These are phyloP conservation scores for Synanthedon andrenaeformis DNA, from an alignment of 2,888 invertebrate genomes.

Conservation along the genomic window DNA sequence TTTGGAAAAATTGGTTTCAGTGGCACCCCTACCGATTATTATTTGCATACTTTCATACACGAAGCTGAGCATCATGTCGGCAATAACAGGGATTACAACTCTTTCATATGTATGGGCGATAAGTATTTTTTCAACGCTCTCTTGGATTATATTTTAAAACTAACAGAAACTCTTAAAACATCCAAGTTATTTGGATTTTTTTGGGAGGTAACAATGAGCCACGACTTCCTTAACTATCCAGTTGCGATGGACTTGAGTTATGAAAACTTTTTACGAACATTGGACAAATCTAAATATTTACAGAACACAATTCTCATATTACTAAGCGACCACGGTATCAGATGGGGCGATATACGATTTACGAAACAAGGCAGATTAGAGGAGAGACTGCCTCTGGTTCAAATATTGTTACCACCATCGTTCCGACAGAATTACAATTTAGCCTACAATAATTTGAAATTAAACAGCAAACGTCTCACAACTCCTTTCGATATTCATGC, in stretches of 20 bases:
- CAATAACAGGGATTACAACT: conserved; percentile 73
- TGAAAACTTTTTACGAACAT: conserved; percentile 64
- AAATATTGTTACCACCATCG: conserved; percentile 78
- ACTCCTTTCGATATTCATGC: conserved; percentile 87
- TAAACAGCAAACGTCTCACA: conserved; percentile 78
- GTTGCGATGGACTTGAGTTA: conserved; percentile 78
- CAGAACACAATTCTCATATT: conserved; percentile 78
- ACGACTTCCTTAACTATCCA: conserved; percentile 86
- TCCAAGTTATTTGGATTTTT: conserved; percentile 83
- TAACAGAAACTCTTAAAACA: conserved; percentile 69
- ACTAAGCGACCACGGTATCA: conserved; percentile 91
- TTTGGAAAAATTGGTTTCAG: conserved; percentile 82
- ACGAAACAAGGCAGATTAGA: conserved; percentile 90
- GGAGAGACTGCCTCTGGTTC: conserved; percentile 86
- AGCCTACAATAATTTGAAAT: conserved; percentile 74
- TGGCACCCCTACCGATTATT: conserved; percentile 87
- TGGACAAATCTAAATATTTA: conserved; percentile 65
- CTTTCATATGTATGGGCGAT: conserved; percentile 77
- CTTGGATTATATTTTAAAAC: conserved; percentile 77
- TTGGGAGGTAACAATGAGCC: conserved; percentile 86
- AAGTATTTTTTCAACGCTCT: conserved; percentile 78
- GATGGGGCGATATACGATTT: conserved; percentile 85
- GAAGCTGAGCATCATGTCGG: conserved; percentile 77
- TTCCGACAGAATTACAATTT: conserved; percentile 73
- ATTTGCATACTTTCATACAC: conserved; percentile 79